Percentiles rank a stretch among this genome's conserved stretches.
Conservation (phyloP, 2,888 invertebrate genomes). For the Xestia c-nigrum region DNA sequence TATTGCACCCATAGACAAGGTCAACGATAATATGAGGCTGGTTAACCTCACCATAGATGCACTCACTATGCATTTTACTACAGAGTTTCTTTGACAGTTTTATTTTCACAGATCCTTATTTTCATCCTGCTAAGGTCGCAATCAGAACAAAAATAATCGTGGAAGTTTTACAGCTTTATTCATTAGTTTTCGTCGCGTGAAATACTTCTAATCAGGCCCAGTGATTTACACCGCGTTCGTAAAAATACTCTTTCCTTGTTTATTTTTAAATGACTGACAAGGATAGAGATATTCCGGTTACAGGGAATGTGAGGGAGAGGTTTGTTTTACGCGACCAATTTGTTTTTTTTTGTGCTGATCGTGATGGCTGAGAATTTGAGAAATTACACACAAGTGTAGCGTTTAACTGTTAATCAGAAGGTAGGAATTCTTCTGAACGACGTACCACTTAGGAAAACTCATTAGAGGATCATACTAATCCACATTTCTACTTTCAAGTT, state of each 20-base stretch:
- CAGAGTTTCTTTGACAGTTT: neutral
- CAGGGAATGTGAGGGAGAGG: slow-evolving; percentile 33
- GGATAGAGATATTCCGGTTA: slow-evolving; percentile 53
- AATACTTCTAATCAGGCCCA: slow-evolving; percentile 4
- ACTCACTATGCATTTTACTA: neutral
- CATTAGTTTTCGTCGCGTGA: no score
- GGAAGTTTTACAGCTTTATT: neutral
- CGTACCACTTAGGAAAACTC: neutral
- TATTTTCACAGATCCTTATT: neutral
- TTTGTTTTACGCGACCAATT: slow-evolving; percentile 41
- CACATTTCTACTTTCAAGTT: slow-evolving; percentile 33
- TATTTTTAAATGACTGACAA: slow-evolving; percentile 51
- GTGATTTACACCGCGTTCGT: slow-evolving; percentile 61
- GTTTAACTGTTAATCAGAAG: neutral
- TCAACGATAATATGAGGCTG: neutral
- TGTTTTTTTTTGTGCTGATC: neutral
- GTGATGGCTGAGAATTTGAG: neutral
- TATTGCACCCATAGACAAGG: no score
- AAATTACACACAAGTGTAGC: neutral
- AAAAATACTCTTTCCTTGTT: slow-evolving; percentile 59
- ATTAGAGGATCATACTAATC: neutral
- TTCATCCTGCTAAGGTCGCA: neutral
- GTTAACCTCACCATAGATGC: neutral
- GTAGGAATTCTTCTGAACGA: neutral
- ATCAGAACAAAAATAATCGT: neutral